phyloP scores from a whole-genome alignment of 2,888 invertebrate species.

The Sialis fuliginosa region DNA sequence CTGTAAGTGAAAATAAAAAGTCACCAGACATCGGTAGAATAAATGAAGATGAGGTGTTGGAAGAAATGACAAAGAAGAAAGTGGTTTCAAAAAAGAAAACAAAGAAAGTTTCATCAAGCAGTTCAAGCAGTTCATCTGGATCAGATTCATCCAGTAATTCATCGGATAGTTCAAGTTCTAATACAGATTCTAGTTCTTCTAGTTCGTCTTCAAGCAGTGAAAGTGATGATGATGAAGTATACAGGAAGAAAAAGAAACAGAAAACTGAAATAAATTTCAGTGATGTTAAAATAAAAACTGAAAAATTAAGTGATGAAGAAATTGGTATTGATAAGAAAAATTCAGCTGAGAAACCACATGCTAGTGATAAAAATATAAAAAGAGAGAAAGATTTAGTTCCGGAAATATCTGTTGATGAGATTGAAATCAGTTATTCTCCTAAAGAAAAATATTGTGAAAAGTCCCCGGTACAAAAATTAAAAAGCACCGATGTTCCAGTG shows the following conservation, averaged over 20 bases:
- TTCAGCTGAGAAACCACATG: no score
- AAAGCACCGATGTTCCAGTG: no score
- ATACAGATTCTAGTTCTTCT: slow-evolving; percentile 8
- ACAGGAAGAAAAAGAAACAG: background rate
- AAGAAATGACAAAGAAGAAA: background rate
- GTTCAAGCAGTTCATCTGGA: slow-evolving; percentile 9
- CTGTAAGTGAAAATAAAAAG: background rate
- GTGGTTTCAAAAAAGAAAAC: background rate
- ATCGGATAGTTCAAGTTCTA: slow-evolving; percentile 10
- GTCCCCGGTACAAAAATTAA: no score
- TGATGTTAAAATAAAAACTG: slow-evolving; percentile 7
- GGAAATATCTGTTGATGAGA: no score
- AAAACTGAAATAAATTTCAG: background rate
- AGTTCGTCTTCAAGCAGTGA: background rate
- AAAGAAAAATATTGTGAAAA: no score
- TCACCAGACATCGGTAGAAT: slow-evolving; percentile 2
- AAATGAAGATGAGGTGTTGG: slow-evolving; percentile 4
- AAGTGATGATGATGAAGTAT: background rate
- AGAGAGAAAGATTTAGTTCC: no score
- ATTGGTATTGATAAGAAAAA: background rate
- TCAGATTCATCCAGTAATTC: slow-evolving; percentile 9
- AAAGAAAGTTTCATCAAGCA: background rate
- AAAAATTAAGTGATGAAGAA: slow-evolving; percentile 8
- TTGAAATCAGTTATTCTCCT: no score
- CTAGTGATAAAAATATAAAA: no score